These are phyloP conservation scores for Crocodylus rhombifer DNA, from an alignment of 2,797 vertebrate species.

Conservation along the genomic window DNA sequence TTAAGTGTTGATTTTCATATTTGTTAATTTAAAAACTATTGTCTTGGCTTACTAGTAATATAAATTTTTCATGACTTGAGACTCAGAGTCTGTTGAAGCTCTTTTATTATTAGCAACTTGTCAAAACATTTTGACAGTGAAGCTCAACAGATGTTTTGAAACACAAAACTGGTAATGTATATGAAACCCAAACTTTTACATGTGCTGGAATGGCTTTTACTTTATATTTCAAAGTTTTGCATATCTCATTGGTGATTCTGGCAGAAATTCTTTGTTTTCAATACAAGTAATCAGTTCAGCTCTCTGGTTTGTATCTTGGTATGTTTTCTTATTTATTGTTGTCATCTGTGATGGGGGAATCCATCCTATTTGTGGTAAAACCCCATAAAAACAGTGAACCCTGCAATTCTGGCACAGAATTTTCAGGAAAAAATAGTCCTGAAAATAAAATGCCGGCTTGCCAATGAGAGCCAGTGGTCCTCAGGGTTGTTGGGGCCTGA, in stretches of 20 bases:
- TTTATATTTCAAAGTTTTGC: slow-evolving; percentile 5
- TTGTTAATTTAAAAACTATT: neutral
- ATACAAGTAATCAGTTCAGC: no score
- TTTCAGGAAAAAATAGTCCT: no score
- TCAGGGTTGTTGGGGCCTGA: no score
- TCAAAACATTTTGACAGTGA: neutral
- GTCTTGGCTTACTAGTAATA: neutral
- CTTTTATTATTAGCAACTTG: neutral
- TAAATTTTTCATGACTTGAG: neutral
- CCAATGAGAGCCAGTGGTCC: no score
- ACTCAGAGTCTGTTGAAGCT: neutral
- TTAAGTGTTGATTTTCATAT: neutral
- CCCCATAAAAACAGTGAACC: neutral
- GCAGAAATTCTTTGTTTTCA: slow-evolving; percentile 15
- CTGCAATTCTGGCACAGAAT: neutral
- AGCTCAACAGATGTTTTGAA: neutral
- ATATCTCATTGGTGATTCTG: neutral
- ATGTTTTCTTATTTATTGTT: neutral
- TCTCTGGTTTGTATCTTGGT: neutral
- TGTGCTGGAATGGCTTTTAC: neutral
- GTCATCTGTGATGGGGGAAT: no score
- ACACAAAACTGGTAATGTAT: neutral
- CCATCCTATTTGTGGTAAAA: no score
- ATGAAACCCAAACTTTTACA: neutral
- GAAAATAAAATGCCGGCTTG: no score